Percentiles rank a stretch among this genome's conserved stretches.
Conservation (phyloP, 2,888 invertebrate species). For the Melieria picta region DNA sequence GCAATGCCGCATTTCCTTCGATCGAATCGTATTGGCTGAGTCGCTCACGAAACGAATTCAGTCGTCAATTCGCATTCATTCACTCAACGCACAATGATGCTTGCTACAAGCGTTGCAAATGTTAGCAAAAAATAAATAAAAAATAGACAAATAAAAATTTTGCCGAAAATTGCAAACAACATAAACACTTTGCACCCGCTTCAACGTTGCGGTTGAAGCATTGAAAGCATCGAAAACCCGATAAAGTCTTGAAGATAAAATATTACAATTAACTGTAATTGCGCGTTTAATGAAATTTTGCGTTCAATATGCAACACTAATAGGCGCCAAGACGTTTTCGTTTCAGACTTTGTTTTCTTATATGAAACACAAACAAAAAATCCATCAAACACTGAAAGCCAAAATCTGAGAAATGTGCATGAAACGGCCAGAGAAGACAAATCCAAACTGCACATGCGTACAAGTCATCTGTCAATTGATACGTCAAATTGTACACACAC, state of each 20-base stretch:
- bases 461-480: constrained; percentile 25
- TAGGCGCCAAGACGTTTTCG: background rate
- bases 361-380: background rate
- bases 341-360: too few species aligned
- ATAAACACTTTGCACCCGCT: background rate
- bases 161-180: background rate
- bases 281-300: constrained; percentile 17
- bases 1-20: too few species aligned
- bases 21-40: too few species aligned
- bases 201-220: constrained; percentile 1
- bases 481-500: constrained; percentile 3
- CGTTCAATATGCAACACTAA: background rate
- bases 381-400: too few species aligned
- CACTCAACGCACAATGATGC: background rate
- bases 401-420: background rate
- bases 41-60: too few species aligned
- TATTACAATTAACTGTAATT: constrained; percentile 26
- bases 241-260: constrained; percentile 5
- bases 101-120: background rate
- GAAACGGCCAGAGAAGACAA: background rate
- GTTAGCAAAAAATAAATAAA: background rate
- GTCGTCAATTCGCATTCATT: too few species aligned
- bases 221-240: background rate
- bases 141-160: background rate
- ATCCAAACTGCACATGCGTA: constrained; percentile 23